phyloP scores from a whole-genome alignment of 2,888 invertebrate genomes.

The Bruchidius siliquastri region DNA sequence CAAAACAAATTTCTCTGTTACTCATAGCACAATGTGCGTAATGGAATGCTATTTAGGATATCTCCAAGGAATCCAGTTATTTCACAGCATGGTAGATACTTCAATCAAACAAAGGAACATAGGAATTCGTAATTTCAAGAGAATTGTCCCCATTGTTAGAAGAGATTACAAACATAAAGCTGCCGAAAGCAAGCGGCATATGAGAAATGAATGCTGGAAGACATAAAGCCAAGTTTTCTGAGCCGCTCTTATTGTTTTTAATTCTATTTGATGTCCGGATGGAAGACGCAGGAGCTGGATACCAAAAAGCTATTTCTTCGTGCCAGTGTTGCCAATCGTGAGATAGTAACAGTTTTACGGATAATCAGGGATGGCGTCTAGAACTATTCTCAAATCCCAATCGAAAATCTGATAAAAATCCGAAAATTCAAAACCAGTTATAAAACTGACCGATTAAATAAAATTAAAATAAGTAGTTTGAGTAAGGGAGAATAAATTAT shows the following conservation, averaged over 20 bases:
- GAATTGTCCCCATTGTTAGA: neutral
- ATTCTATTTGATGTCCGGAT: neutral
- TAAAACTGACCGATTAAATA: no score
- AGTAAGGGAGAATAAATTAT: no score
- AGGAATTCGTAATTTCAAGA: neutral
- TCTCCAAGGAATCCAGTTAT: neutral
- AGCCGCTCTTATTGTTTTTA: neutral
- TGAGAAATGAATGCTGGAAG: neutral
- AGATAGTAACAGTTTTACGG: no score
- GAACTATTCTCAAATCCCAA: no score
- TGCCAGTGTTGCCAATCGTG: no score
- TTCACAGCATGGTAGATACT: neutral
- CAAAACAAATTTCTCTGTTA: no score
- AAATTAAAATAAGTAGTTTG: no score
- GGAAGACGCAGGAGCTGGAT: neutral
- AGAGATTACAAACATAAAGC: neutral
- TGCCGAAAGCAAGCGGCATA: neutral
- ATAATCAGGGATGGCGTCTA: no score
- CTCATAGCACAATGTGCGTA: neutral
- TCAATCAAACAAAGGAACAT: neutral
- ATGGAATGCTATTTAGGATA: neutral
- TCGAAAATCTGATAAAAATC: no score
- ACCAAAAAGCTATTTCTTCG: no score
- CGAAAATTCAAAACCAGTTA: no score
- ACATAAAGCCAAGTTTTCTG: neutral